A percentile compares a stretch with the other conserved stretches of the same genome.
Evolutionary conservation across 2,888 invertebrate species (phyloP).

Genomic region (Sepiola atlantica): DNA sequence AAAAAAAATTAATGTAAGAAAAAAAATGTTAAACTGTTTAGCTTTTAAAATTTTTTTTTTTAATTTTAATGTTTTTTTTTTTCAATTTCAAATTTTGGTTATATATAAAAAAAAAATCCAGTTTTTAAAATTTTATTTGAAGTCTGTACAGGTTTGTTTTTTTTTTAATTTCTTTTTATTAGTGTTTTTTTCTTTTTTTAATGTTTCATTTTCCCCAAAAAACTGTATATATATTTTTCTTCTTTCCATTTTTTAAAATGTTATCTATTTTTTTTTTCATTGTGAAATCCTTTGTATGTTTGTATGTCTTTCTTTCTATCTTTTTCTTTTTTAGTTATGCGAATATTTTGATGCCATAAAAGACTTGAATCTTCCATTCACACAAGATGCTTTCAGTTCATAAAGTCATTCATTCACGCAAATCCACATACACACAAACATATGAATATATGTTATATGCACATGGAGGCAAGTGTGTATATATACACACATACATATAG

Average conservation of each 20-base stretch:
- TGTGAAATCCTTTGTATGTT: neutral
- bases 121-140: neutral
- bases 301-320: neutral
- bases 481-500: neutral
- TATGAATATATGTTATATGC: neutral
- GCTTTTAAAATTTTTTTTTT: neutral
- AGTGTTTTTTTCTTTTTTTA: neutral
- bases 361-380: neutral
- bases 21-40: neutral
- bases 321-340: neutral
- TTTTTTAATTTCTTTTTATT: neutral
- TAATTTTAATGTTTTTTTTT: no score
- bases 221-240: no score
- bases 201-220: neutral
- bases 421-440: neutral
- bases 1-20: neutral
- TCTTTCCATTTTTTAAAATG: neutral
- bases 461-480: neutral
- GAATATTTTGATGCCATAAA: neutral
- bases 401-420: neutral
- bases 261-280: neutral
- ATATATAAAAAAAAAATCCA: neutral
- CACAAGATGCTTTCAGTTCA: neutral
- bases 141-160: conserved; percentile 23
- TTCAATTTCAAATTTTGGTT: neutral